Base-by-base conservation (phyloP, 2,113 vertebrate genomes). In the Panurus biarmicus region DNA sequence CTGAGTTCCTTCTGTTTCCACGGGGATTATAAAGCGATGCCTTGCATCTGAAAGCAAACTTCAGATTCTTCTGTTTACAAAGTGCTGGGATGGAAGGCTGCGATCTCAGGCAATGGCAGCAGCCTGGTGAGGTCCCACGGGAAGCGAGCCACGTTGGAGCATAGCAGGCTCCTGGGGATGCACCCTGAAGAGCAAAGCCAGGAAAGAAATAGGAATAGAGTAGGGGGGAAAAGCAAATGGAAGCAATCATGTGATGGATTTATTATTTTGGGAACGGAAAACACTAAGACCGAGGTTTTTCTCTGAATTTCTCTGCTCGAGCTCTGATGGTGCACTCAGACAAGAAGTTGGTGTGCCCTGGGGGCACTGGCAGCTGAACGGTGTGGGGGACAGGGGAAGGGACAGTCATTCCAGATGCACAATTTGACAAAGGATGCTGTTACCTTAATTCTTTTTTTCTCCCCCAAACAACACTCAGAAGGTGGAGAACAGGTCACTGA, bases 331-430 rank as follows among this genome's bases (percentile, higher is more conserved):
- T 11, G 14, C 19, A 5, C 54, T 64, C 61, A 6, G 26, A 28
- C 3, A 6, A 18, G 66, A 19, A 35, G 50, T 2, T 18, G 21
- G 19, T 40, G 38, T 11, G 31, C 50, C 2, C 21, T 1, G 17
- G 11, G 40, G 31, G 13, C 62, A 60, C 23, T 8, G 56, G 35
- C 70, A 66, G 31, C 51, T 22, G 75, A 47, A 3, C 76, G 1
- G 9, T 1, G 8, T 0, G 0, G 48, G 51, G 2, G 1, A 13
- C 29, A 23, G 25, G 22, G 36, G 11, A 38, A 54, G 48, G 51
- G 25, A 53, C 1, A 38, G 19, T 29, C 44, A 18, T 28, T 62
- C 61, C 74, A 35, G 31, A 33, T 0, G 10, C 36, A 33, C 36
- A 14, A 1, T 33, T n/a, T 56, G 38, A 14, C 57, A 72, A 67